Percentiles rank a stretch among this genome's conserved stretches.
phyloP scores from a whole-genome alignment of 2,113 vertebrate species.

The Rallus limicola region DNA sequence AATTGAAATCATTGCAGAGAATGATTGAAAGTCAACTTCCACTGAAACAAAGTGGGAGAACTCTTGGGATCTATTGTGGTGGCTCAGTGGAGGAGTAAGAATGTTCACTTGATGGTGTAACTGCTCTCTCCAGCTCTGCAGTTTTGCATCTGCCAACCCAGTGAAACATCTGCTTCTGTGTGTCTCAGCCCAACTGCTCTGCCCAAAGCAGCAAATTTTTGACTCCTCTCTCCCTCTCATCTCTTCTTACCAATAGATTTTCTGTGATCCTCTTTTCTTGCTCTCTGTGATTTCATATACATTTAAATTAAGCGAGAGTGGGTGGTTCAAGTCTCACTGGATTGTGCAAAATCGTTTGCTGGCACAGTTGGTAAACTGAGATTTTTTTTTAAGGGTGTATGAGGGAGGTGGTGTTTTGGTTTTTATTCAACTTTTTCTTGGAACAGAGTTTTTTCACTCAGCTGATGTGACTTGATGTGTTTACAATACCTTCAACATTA shows the following conservation, averaged over 20 bases:
- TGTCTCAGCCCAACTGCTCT: not conserved
- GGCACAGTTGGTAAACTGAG: not conserved
- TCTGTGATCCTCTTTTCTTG: not conserved
- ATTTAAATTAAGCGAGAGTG: not conserved
- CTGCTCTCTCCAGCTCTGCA: not conserved
- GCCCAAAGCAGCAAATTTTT: not conserved
- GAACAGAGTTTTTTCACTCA: not conserved
- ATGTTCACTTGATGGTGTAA: not conserved
- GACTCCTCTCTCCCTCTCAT: not conserved
- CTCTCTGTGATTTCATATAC: not conserved
- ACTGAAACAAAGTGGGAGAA: not conserved
- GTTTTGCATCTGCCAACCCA: not conserved
- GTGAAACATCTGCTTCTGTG: not conserved
- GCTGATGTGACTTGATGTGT: not conserved
- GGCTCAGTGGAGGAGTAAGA: not conserved
- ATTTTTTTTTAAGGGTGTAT: not conserved
- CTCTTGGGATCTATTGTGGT: not conserved
- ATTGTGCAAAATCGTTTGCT: not conserved
- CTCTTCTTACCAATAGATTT: not conserved
- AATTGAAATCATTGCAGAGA: not conserved
- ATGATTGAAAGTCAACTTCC: not conserved
- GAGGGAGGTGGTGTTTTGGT: rapidly evolving
- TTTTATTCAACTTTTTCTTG: not conserved
- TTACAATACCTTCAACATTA: not conserved
- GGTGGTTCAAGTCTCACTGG: not conserved